These are phyloP conservation scores for Sylvia atricapilla DNA, from an alignment of 2,113 vertebrate genomes.

Conservation along the genomic window DNA sequence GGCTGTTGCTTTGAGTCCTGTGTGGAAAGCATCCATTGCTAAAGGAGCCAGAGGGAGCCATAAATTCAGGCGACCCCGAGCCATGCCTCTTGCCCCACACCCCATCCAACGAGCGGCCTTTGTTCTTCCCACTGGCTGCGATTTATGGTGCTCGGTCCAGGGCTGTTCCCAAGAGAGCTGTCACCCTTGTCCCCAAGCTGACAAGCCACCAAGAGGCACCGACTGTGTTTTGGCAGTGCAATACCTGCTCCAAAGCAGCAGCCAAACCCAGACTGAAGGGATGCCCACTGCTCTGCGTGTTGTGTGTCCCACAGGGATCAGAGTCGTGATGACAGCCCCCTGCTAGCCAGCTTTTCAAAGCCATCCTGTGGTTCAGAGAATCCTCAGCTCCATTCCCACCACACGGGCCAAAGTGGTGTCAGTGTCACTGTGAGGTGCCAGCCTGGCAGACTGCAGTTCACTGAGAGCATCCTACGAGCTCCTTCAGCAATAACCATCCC, in stretches of 20 bases:
- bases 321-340: neutral
- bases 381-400: neutral
- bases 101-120: neutral
- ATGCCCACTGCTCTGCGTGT: neutral
- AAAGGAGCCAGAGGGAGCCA: slow-evolving; percentile 43
- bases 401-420: neutral
- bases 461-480: neutral
- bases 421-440: neutral
- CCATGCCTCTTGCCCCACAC: neutral
- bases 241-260: neutral
- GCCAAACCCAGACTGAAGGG: neutral
- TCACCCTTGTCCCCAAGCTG: neutral
- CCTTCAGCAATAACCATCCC: neutral
- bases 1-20: slow-evolving; percentile 12
- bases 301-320: neutral
- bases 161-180: neutral
- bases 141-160: neutral
- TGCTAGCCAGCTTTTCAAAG: neutral
- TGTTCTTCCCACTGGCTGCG: neutral
- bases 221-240: neutral
- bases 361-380: neutral
- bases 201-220: neutral
- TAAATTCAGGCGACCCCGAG: neutral
- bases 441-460: neutral
- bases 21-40: slow-evolving; percentile 19